phyloP scores from a whole-genome alignment of 2,888 invertebrate species.

The Meghimatium bilineatum region DNA sequence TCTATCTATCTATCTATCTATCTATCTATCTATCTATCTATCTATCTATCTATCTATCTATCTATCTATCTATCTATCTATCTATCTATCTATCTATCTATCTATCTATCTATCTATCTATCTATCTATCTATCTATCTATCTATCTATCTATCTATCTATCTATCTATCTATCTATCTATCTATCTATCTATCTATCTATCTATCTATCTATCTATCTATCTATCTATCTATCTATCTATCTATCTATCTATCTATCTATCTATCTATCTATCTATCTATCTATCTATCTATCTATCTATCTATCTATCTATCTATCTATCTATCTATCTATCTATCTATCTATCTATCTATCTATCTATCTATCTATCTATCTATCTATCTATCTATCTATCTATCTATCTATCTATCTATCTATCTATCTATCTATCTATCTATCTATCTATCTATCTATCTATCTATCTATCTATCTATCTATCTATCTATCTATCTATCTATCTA shows the following conservation, averaged over 20 bases:
- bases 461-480: no score
- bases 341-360: conserved; percentile 3
- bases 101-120: conserved; percentile 8
- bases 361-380: conserved; percentile 1
- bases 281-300: conserved; percentile 4
- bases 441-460: no score
- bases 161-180: not conserved
- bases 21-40: conserved; percentile 1
- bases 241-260: conserved; percentile 1
- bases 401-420: no score
- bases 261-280: conserved; percentile 1
- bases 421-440: no score
- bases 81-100: conserved; percentile 14
- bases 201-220: conserved; percentile 1
- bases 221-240: not conserved
- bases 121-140: not conserved
- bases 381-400: not conserved
- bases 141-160: not conserved
- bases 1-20: conserved; percentile 4
- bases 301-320: not conserved
- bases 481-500: no score
- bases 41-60: conserved; percentile 3
- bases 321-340: not conserved
- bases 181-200: conserved; percentile 5
- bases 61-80: conserved; percentile 7